These are phyloP conservation scores for Formica selysi DNA, from an alignment of 1,140 invertebrate species.

Conservation along the genomic window DNA sequence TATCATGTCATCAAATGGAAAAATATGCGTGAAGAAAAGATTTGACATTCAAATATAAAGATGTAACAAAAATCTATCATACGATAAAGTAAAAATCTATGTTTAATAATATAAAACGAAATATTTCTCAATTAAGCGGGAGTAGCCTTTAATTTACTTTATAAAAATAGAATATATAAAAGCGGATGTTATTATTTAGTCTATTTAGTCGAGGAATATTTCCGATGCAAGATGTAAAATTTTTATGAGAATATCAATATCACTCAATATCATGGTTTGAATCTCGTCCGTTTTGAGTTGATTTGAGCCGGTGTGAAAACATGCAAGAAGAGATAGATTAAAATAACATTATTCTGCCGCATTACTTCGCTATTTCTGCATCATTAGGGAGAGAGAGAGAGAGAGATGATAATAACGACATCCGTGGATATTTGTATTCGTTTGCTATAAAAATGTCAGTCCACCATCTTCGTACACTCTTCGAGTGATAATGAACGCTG, in stretches of 20 bases:
- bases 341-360: conserved; percentile 15
- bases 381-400: conserved; percentile 19
- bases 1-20: neutral
- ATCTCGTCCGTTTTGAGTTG: neutral
- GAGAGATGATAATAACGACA: conserved; percentile 56
- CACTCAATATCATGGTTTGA: neutral
- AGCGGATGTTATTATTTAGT: neutral
- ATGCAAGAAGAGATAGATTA: conserved; percentile 25
- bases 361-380: conserved; percentile 3
- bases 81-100: neutral
- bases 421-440: conserved; percentile 66
- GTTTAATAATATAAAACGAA: neutral
- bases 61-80: neutral
- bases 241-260: neutral
- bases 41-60: neutral
- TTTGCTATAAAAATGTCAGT: conserved; percentile 62
- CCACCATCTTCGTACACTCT: conserved; percentile 58
- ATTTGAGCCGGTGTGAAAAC: neutral
- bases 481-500: conserved; percentile 69
- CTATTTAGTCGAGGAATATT: neutral
- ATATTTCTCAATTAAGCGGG: neutral
- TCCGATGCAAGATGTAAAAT: neutral
- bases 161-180: neutral
- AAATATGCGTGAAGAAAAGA: neutral
- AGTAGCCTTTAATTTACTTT: neutral